Evolutionary conservation across 92 coral and sea anemone genomes (phyloP), one percentile per base, ranked within the genome.

Genomic region (Epizoanthus stellaris): DNA sequence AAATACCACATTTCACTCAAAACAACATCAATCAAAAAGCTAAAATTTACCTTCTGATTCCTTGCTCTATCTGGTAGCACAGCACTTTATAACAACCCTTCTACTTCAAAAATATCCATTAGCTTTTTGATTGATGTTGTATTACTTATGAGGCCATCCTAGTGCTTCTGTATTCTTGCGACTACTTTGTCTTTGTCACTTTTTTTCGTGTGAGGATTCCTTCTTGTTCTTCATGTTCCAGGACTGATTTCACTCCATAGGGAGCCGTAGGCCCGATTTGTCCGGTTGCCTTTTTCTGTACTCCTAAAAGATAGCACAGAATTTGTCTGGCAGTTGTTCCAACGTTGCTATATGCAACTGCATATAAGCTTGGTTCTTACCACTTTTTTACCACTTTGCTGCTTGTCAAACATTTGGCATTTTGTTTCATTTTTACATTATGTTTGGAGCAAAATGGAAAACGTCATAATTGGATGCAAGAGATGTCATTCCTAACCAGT

Each of bases 291-390:
- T 70, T 70, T 30, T 30, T 30, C 34, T 30, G 34, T 30, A 1
- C 34, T 30, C 34, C 34, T 30, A 30, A 30, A 5, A 70, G 75
- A 70, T 70, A 42, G 3, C 57, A 12, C 53, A 70, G 43, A 6
- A 70, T 12, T 70, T 70, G 75, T 10, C 25, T 70, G 9, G 75
- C 75, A 4, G 75, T 70, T 11, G 75, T 39, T 34, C 75, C 75
- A 42, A 39, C 12, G 57, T 25, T 21, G 11, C 52, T 4, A 4
- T 70, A 30, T 54, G 43, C 21, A 1, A 23, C 19, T n/a, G 75
- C 75, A n/a, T n/a, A n/a, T n/a, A n/a, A 1, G 34, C 34, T 30
- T 30, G 34, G 34, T 30, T 30, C 34, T 30, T 30, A 30, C 34
- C 34, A 30, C 34, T 30, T 30, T 30, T 30, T 30, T 30, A 30